These are phyloP conservation scores for Carposina sasakii DNA, from an alignment of 1,140 invertebrate species.

Conservation along the genomic window DNA sequence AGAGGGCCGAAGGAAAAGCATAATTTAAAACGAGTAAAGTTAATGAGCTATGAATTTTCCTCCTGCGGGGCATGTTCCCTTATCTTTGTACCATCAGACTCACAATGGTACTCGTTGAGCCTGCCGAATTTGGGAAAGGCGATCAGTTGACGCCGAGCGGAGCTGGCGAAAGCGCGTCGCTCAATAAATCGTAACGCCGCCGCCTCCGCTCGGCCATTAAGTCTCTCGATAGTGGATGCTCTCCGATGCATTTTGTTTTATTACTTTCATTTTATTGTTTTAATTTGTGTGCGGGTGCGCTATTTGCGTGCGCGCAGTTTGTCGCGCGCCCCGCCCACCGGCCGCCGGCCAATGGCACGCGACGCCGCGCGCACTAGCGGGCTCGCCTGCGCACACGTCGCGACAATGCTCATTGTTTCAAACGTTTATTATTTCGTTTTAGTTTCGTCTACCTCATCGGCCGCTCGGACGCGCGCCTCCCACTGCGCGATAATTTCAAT, in stretches of 20 bases:
- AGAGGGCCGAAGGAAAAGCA: too few relatives aligned
- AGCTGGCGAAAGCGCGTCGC: slow-evolving; percentile 26
- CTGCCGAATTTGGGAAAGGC: slow-evolving; percentile 17
- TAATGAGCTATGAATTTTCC: too few relatives aligned
- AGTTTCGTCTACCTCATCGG: slow-evolving; percentile 41
- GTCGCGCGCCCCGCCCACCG: slow-evolving; percentile 63
- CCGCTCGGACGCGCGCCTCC: slow-evolving; percentile 48
- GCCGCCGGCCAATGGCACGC: slow-evolving; percentile 51
- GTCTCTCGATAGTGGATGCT: slow-evolving; percentile 59
- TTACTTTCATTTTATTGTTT: slow-evolving; percentile 72
- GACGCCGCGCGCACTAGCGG: slow-evolving; percentile 15
- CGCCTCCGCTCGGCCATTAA: slow-evolving; percentile 65
- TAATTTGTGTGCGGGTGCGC: slow-evolving; percentile 67
- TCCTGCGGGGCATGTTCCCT: too few relatives aligned
- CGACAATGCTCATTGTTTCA: slow-evolving; percentile 67
- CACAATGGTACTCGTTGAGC: slow-evolving; percentile 8
- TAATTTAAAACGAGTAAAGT: too few relatives aligned
- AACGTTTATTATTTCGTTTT: slow-evolving; percentile 63
- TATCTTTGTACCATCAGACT: neutral
- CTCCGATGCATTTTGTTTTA: slow-evolving; percentile 62
- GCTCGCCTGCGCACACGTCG: slow-evolving; percentile 23
- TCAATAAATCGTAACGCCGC: slow-evolving; percentile 60
- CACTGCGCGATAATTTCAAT: slow-evolving; percentile 68
- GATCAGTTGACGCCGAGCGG: slow-evolving; percentile 18
- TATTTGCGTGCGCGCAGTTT: slow-evolving; percentile 69